Evolutionary conservation across 2,113 vertebrate species (phyloP).

Genomic region (Platanista minor): DNA sequence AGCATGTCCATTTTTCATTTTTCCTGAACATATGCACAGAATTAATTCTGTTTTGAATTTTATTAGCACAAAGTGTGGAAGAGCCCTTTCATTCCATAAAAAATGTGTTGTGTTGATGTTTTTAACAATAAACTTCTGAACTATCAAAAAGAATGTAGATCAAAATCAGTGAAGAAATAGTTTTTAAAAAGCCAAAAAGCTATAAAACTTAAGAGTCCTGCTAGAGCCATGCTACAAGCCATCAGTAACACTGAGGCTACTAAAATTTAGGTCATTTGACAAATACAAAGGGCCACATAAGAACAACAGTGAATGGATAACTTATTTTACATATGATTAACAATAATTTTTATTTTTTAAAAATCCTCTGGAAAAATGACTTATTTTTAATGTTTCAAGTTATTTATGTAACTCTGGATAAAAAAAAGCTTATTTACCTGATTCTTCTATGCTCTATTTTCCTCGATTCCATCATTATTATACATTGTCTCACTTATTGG

Average conservation of each 20-base stretch:
- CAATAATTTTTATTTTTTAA: not conserved
- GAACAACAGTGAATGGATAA: not conserved
- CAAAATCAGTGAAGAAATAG: not conserved
- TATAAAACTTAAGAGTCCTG: not conserved
- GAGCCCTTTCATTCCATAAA: not conserved
- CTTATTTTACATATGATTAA: not conserved
- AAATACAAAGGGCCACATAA: not conserved
- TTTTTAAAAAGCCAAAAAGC: not conserved
- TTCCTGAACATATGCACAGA: not conserved
- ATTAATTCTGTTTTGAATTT: constrained; percentile 1
- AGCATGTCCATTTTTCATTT: not conserved
- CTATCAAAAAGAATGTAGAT: constrained; percentile 14
- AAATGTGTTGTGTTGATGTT: not conserved
- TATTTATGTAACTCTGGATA: not conserved
- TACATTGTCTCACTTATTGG: not conserved
- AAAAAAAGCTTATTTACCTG: not conserved
- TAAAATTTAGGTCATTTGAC: not conserved
- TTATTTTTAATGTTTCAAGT: not conserved
- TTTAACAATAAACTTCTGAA: constrained; percentile 18
- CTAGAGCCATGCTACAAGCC: not conserved
- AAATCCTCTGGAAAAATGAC: not conserved
- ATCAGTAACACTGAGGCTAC: no score
- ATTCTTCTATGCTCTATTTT: not conserved
- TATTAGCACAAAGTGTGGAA: not conserved
- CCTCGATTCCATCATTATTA: not conserved